A percentile compares a stretch with the other conserved stretches of the same genome.
phyloP scores from a whole-genome alignment of 2,797 vertebrate species.

The Enteromius fasciolatus region DNA sequence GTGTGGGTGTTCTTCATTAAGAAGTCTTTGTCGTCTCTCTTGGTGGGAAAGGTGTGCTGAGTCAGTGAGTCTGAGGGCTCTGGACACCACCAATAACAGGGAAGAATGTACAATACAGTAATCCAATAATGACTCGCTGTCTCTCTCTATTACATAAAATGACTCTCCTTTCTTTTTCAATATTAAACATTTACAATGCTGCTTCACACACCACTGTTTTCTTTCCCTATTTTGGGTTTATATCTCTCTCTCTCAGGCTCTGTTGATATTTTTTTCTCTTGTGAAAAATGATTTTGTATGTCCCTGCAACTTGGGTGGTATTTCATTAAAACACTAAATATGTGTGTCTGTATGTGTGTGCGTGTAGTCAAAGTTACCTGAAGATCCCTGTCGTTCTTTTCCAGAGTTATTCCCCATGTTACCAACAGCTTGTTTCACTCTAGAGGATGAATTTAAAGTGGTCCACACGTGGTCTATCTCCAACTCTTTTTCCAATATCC shows the following conservation, averaged over 20 bases:
- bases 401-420: conserved; percentile 80
- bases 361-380: conserved; percentile 66
- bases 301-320: not conserved
- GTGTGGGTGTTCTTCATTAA: conserved; percentile 24
- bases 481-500: not conserved
- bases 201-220: not conserved
- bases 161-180: conserved; percentile 17
- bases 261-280: not conserved
- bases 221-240: not conserved
- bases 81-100: conserved; percentile 69
- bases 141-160: not conserved
- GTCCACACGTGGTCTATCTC: not conserved
- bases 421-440: conserved; percentile 49
- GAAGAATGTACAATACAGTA: conserved; percentile 70
- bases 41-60: conserved; percentile 71
- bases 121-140: not conserved
- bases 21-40: conserved; percentile 4
- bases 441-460: not conserved
- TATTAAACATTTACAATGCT: not conserved
- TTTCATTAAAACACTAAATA: not conserved
- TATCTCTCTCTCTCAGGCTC: not conserved
- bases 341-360: not conserved
- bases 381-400: conserved; percentile 74
- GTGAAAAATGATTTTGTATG: not conserved
- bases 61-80: conserved; percentile 74